Conservation (phyloP, 1,140 invertebrate genomes). For the Micrasema longulum region DNA sequence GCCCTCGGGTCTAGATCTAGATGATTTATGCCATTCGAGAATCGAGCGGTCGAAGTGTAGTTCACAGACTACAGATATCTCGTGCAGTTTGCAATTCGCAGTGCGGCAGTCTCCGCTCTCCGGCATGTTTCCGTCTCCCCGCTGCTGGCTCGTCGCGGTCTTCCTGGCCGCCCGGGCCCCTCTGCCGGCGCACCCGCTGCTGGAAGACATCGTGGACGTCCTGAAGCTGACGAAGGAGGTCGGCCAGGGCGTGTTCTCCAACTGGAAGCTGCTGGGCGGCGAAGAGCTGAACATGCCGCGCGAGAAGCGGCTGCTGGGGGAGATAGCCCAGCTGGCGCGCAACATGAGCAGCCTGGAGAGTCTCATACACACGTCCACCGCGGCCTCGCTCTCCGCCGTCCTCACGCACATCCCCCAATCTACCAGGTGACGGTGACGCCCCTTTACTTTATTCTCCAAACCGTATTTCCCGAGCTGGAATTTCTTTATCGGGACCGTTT, state of each 20-base stretch:
- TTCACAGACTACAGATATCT: no score
- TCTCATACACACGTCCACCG: constrained; percentile 60
- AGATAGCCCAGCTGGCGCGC: constrained; percentile 55
- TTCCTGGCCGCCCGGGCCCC: not conserved
- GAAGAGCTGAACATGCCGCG: constrained; percentile 71
- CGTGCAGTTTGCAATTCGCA: no score
- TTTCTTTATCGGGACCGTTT: no score
- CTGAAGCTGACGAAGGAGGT: constrained; percentile 72
- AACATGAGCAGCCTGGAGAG: constrained; percentile 60
- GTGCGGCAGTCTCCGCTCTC: no score
- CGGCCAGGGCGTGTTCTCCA: constrained; percentile 69
- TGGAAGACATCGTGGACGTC: constrained; percentile 72
- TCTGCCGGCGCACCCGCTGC: not conserved
- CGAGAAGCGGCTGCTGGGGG: constrained; percentile 57
- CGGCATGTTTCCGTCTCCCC: not conserved
- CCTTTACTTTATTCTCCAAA: no score
- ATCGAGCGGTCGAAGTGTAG: no score
- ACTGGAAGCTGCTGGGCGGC: constrained; percentile 72
- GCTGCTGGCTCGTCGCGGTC: not conserved
- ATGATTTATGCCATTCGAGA: no score
- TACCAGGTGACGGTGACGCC: constrained; percentile 16
- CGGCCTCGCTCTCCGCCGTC: constrained; percentile 58
- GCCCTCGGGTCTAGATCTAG: no score
- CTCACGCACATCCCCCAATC: constrained; percentile 58
- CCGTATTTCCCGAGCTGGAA: no score